These are phyloP conservation scores for Enteromius thamalakanensis DNA, from an alignment of 2,797 vertebrate genomes.

Conservation along the genomic window DNA sequence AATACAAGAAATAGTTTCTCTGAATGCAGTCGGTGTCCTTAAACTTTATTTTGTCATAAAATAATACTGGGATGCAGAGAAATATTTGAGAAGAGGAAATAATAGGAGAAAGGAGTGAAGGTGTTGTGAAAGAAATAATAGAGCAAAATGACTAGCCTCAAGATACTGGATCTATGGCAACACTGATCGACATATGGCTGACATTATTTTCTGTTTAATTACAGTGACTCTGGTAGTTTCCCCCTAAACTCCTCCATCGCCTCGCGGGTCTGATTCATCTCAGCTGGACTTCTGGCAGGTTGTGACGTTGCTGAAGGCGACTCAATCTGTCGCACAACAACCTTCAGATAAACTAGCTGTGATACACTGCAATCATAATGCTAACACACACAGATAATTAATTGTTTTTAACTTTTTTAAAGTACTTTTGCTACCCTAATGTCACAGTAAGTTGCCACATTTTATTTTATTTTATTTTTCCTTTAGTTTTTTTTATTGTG, in stretches of 20 bases:
- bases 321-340: constrained; percentile 5
- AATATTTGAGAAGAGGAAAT: not conserved
- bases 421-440: not conserved
- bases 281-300: constrained; percentile 11
- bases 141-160: not conserved
- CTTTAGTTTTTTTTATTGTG: no score
- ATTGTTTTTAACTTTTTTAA: not conserved
- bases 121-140: not conserved
- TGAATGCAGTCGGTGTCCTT: no score
- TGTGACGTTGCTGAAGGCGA: not conserved
- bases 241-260: not conserved
- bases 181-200: not conserved
- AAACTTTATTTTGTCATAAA: no score
- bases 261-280: not conserved
- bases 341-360: not conserved
- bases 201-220: not conserved
- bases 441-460: not conserved
- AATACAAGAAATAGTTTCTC: no score
- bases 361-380: not conserved
- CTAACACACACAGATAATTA: not conserved
- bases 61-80: no score
- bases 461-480: not conserved
- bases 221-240: not conserved
- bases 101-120: not conserved
- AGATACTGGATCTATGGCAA: not conserved